Base-by-base conservation (phyloP, 2,113 vertebrate genomes). In the Uria lomvia region DNA sequence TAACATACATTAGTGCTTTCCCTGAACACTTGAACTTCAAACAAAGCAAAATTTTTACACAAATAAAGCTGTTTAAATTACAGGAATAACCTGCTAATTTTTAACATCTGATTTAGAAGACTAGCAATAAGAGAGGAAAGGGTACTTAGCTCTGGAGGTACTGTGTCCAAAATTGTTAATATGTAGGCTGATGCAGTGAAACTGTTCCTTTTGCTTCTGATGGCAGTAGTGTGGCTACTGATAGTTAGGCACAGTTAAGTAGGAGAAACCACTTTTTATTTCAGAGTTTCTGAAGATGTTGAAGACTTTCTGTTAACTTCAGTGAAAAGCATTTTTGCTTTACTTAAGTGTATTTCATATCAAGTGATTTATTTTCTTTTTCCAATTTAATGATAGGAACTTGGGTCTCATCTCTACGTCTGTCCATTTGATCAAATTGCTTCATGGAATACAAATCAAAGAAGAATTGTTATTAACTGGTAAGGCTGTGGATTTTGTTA, bases 381-480 rank as follows among this genome's bases (percentile, higher is more conserved):
- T 36, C 30, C 38, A 38, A 73, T 93, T 68, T 50, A 59, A 85
- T 52, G n/a, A 58, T 62, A 98, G 98, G 92, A 97, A 90, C 74
- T 86, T 98, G 97, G 97, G 97, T 90, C 89, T 98, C 12, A 97
- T 98, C 47, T 89, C 96, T 3, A 43, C 92, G 3, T 97, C 98
- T 26, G 95, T 98, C 60, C 91, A 88, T 58, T 85, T 98, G 92
- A 96, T 98, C 79, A 88, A 97, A 63, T 95, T 98, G 58, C 97
- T 98, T 71, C 97, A 98, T 73, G 96, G 97, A 43, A 93, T 98
- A 42, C 88, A 96, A 55, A 77, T 74, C 59, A 96, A 97, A 50
- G 96, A 94, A 77, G 98, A 98, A 18, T 86, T 94, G 32, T 75
- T 97, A 55, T 30, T 98, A 92, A 96, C 95, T 88, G 98, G 98